These are phyloP conservation scores for Periphyllus acericola DNA, from an alignment of 2,888 invertebrate genomes.

Conservation along the genomic window DNA sequence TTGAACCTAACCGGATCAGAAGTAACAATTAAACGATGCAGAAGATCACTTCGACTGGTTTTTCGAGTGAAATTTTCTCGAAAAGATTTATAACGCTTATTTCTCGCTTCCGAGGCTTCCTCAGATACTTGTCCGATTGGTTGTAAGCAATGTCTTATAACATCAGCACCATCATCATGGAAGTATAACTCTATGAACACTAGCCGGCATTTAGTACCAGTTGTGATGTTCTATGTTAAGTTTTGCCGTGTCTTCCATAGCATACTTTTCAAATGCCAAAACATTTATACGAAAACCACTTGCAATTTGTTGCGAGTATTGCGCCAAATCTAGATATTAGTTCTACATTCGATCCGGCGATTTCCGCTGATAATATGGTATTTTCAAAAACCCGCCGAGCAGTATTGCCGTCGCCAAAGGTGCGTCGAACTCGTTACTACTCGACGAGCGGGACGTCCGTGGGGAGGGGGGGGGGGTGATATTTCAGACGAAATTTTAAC, in stretches of 20 bases:
- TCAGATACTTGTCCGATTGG: conserved; percentile 12
- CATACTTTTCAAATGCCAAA: no score
- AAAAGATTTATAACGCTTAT: conserved; percentile 8
- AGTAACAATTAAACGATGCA: conserved; percentile 23
- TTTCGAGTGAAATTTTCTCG: conserved; percentile 12
- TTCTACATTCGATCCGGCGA: no score
- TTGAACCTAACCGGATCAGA: neutral
- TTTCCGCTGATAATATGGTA: no score
- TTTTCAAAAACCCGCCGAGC: no score
- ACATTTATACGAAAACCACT: no score
- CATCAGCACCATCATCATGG: conserved; percentile 10
- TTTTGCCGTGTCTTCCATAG: conserved; percentile 1
- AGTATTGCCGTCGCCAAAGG: no score
- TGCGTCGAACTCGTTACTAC: no score
- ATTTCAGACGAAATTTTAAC: no score
- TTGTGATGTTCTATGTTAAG: neutral
- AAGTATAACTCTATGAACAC: neutral
- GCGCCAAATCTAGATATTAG: no score
- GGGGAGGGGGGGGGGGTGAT: no score
- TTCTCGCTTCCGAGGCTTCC: conserved; percentile 12
- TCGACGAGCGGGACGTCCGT: no score
- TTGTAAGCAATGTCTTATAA: conserved; percentile 6
- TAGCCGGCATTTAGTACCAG: conserved; percentile 3
- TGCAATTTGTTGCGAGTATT: no score
- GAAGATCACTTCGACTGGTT: conserved; percentile 5